Base-by-base conservation (phyloP, 2,888 invertebrate species). In the Papilio gigon region DNA sequence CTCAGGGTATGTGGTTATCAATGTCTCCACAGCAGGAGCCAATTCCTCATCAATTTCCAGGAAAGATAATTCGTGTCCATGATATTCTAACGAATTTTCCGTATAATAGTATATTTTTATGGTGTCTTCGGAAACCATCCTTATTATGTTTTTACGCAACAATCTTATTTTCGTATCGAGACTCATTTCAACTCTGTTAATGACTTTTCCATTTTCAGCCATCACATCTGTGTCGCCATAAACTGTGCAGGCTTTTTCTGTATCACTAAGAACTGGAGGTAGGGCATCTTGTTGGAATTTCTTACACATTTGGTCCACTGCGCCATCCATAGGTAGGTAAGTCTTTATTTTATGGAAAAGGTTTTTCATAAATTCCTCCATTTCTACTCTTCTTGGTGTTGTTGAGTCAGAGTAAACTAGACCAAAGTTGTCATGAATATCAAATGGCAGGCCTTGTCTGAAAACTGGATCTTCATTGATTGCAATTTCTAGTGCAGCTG, bases 31-130 rank as follows among this genome's bases (percentile, higher is more conserved):
- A 0, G 94, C 95, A 2, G 94, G 94, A 0, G 95, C 95, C 72
- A 95, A 89, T 1, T 94, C 93, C 2, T 93, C 89, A 12, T 95
- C 94, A 70, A 98, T 93, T 82, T 97, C 97, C 71, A 98, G 84
- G 73, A 77, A 91, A 14, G 86, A 79, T 81, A 93, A 95, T 37
- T 97, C 97, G 81, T 94, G 95, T 40, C 95, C 97, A 81, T 97
- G 97, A 81, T 97, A 98, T 76, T 96, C 95, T 72, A 96, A 93
- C 0, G 96, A 95, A 86, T 99, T 99, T 80, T 98, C 97, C 53
- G 95, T 91, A 73, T 95, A 95, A 85, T 97, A 97, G 86, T 97
- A 98, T 37, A 98, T 79, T 61, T 94, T 93, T 22, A 95, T 86
- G 0, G 76, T 70, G 91, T 93, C 94, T 78, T 96, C 96, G 25